Base-by-base conservation (phyloP, 2,797 vertebrate species). In the Sparus aurata region DNA sequence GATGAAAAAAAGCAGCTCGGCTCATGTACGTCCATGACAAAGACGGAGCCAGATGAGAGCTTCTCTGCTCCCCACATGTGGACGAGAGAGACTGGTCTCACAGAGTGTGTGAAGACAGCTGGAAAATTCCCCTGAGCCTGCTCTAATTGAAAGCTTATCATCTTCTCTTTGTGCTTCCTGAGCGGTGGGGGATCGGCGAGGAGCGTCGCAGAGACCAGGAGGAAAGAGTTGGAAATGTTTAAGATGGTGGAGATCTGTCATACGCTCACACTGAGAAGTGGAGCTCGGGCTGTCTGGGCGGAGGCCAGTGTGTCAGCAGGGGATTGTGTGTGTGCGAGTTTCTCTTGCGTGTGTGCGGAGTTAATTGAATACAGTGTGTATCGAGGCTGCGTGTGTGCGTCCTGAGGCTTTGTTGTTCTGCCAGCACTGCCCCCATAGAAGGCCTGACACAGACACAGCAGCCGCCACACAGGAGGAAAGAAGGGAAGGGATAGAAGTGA, bases 111-210 rank as follows among this genome's bases (percentile, higher is more conserved):
- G 92, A 91, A 94, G 92, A 92, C 91, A 94, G 92, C 89, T 93
- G 92, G 91, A 94, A 91, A 91, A 93, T 93, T 93, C 94, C 93
- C 93, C 67, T 81, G 93, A 94, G 92, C 87, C 72, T 11, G 12
- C 62, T 58, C 88, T 94, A 94, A 95, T 95, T 95, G 93, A 95
- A 95, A 94, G 91, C 93, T 94, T 95, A 94, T 92, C 90, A 89
- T 94, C 91, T 91, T 91, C 79, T 89, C 91, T 93, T 92, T 94
- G 90, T 91, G 90, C 91, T 91, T 89, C 90, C 91, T 90, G 90
- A 87, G 84, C 69, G 78, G 72, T 67, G 85, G 87, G 85, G 86
- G 78, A 79, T 82, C 72, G 65, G 68, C 30, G 54, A 57, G 75
- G 71, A 69, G 70, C 38, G 23, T 65, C 22, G 53, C 69, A 65